Evolutionary conservation across 2,797 vertebrate species (phyloP).

Genomic region (Neostethus bicornis): DNA sequence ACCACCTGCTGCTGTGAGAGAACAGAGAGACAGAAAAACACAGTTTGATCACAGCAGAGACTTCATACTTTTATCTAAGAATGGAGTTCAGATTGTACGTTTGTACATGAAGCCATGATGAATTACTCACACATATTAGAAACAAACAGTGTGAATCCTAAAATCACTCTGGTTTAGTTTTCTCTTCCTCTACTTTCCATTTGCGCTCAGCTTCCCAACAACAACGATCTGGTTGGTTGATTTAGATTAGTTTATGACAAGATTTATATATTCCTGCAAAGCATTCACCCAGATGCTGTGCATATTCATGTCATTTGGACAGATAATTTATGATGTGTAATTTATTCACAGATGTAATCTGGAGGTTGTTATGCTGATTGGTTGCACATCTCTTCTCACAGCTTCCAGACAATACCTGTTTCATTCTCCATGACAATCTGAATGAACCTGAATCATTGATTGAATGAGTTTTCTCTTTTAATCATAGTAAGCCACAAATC

Average conservation of each 20-base stretch:
- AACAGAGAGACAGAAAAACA: constrained; percentile 32
- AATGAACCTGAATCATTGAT: neutral
- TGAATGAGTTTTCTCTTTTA: neutral
- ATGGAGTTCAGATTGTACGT: constrained; percentile 13
- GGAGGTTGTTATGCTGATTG: neutral
- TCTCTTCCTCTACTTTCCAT: neutral
- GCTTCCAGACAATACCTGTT: neutral
- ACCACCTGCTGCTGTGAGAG: constrained; percentile 59
- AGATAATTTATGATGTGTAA: neutral
- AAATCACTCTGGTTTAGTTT: neutral
- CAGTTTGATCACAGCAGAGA: constrained; percentile 21
- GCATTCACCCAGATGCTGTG: neutral
- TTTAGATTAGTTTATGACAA: too few species aligned
- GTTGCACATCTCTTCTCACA: neutral
- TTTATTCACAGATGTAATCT: neutral
- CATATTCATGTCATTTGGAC: neutral
- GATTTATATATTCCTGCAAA: too few species aligned
- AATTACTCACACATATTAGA: neutral
- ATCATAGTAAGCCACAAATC: neutral
- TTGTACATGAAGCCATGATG: neutral
- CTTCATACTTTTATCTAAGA: constrained; percentile 22
- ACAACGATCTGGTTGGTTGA: too few species aligned
- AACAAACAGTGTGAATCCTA: neutral
- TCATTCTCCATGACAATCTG: neutral
- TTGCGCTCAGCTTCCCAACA: neutral